These are phyloP conservation scores for Philaenus spumarius DNA, from an alignment of 1,140 invertebrate genomes.

Conservation along the genomic window DNA sequence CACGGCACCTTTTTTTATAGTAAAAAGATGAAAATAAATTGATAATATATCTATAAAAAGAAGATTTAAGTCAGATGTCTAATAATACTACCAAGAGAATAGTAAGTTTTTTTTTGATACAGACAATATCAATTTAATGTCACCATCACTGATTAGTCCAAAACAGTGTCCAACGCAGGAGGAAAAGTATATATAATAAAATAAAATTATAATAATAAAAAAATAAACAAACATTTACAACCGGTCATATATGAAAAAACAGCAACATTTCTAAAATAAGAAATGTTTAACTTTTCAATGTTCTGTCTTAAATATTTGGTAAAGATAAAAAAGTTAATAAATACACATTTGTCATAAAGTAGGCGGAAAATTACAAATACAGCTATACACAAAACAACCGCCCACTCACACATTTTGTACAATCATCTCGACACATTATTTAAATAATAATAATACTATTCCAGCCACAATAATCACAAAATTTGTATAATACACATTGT, in stretches of 20 bases:
- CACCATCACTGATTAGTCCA: neutral
- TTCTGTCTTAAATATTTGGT: conserved; percentile 6
- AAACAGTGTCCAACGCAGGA: neutral
- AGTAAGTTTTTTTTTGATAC: too few species aligned
- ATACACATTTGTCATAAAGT: neutral
- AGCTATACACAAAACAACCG: conserved; percentile 10
- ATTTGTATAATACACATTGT: conserved; percentile 7
- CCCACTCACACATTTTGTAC: neutral
- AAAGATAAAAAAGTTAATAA: conserved; percentile 12
- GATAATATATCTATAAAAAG: conserved; percentile 7
- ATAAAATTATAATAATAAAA: too few species aligned
- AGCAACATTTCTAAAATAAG: neutral
- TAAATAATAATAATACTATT: conserved; percentile 9
- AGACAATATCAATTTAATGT: neutral
- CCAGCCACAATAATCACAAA: conserved; percentile 1
- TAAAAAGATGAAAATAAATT: conserved; percentile 14
- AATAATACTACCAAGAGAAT: neutral
- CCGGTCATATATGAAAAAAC: neutral
- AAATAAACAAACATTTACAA: conserved; percentile 13
- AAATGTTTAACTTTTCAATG: conserved; percentile 11
- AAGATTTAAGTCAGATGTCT: neutral
- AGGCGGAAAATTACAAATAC: neutral
- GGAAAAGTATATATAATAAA: too few species aligned
- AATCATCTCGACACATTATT: neutral
- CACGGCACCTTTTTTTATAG: conserved; percentile 18